These are phyloP conservation scores for Aselliscus stoliczkanus DNA, from an alignment of 2,797 vertebrate genomes.

Conservation along the genomic window DNA sequence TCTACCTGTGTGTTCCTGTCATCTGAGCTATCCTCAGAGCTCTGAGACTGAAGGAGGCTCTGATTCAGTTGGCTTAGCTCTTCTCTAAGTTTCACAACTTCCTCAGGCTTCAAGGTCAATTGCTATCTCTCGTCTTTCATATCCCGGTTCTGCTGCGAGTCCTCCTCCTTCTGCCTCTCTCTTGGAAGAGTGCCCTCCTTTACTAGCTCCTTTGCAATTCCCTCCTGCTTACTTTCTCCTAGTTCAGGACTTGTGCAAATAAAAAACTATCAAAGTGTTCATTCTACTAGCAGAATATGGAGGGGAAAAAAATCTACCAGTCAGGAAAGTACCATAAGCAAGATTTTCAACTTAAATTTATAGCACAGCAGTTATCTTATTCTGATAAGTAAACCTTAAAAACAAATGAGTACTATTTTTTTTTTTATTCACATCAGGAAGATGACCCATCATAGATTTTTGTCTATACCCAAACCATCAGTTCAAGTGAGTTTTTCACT, in stretches of 20 bases:
- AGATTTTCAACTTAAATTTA: conserved; percentile 31
- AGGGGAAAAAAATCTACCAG: background rate
- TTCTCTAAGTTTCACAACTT: conserved; percentile 70
- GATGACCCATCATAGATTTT: background rate
- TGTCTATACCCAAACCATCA: background rate
- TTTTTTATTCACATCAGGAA: background rate
- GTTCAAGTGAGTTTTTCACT: background rate
- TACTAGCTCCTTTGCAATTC: conserved; percentile 74
- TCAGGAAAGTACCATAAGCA: background rate
- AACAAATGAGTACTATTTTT: background rate
- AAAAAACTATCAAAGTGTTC: conserved; percentile 57
- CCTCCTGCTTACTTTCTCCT: conserved; percentile 74
- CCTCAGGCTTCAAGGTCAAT: conserved; percentile 74
- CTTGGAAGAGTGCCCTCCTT: conserved; percentile 70
- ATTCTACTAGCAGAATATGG: background rate
- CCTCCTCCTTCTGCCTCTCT: conserved; percentile 66
- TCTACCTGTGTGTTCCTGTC: conserved; percentile 84
- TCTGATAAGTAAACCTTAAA: background rate
- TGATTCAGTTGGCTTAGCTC: conserved; percentile 62
- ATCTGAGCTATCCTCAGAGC: conserved; percentile 67
- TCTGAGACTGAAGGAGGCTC: conserved; percentile 57
- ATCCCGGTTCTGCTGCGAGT: conserved; percentile 58
- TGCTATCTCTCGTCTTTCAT: conserved; percentile 49
- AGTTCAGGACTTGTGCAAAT: conserved; percentile 69
- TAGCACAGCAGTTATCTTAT: background rate